phyloP scores from a whole-genome alignment of 2,888 invertebrate genomes.

The Actias luna region DNA sequence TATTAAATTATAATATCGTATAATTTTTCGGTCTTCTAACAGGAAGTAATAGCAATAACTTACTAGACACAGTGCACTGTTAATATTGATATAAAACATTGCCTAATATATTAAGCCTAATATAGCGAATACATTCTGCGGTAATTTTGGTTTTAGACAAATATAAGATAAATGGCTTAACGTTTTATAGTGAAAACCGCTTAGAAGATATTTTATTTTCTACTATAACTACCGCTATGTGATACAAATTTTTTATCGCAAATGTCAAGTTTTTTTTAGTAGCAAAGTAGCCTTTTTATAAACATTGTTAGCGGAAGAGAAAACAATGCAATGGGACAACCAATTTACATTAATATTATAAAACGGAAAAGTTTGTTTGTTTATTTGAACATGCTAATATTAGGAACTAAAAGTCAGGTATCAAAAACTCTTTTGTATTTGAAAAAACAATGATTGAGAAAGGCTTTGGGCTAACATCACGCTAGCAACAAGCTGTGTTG shows the following conservation, averaged over 20 bases:
- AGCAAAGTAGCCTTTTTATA: too few relatives aligned
- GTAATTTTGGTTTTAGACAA: background rate
- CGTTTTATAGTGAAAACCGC: background rate
- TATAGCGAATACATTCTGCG: background rate
- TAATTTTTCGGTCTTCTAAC: background rate
- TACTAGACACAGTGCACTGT: background rate
- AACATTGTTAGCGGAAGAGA: too few relatives aligned
- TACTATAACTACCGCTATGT: background rate
- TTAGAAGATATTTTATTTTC: background rate
- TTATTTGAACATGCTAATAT: too few relatives aligned
- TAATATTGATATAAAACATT: background rate
- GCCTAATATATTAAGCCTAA: background rate
- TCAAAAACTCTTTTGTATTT: too few relatives aligned
- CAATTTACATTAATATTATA: too few relatives aligned
- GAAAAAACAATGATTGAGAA: too few relatives aligned
- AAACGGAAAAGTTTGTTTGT: too few relatives aligned
- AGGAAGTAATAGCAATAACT: background rate
- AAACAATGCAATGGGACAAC: too few relatives aligned
- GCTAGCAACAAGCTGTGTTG: too few relatives aligned
- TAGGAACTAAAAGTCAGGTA: too few relatives aligned
- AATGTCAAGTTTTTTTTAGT: background rate
- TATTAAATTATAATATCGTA: conserved; percentile 2
- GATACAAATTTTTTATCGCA: background rate
- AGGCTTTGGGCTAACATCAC: too few relatives aligned
- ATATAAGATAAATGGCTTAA: background rate